Percentiles rank a stretch among this genome's conserved stretches.
phyloP scores from a whole-genome alignment of 2,113 vertebrate genomes.

The Hippocampus barbouri region DNA sequence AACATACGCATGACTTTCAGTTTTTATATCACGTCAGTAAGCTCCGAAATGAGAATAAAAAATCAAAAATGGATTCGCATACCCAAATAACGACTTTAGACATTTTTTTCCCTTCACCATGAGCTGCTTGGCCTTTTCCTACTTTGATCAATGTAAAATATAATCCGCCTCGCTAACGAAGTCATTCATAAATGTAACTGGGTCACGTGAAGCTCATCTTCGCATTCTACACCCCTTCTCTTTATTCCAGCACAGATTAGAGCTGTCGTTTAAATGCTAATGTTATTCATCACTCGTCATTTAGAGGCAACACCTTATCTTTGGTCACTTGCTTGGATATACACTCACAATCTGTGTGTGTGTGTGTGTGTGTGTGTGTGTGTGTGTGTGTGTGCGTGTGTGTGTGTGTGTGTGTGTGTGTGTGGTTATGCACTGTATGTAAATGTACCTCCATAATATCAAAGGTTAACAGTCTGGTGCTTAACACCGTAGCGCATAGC shows the following conservation, averaged over 20 bases:
- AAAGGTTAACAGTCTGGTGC: not conserved
- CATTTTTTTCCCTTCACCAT: not conserved
- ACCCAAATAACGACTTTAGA: not conserved
- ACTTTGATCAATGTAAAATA: constrained; percentile 37
- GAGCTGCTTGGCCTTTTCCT: constrained; percentile 27
- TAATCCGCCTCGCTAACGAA: constrained; percentile 31
- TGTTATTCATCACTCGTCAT: constrained; percentile 70
- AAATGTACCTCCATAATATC: not conserved
- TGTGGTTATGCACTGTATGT: too few relatives aligned
- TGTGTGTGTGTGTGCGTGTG: not conserved
- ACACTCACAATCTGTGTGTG: not conserved
- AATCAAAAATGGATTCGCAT: constrained; percentile 12
- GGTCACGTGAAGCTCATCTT: constrained; percentile 60
- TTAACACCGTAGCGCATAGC: not conserved
- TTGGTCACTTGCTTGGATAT: constrained; percentile 25
- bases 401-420: not conserved
- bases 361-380: not conserved
- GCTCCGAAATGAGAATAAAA: not conserved
- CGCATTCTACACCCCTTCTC: constrained; percentile 41
- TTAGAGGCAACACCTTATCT: constrained; percentile 57
- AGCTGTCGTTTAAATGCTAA: constrained; percentile 70
- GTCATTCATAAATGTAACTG: constrained; percentile 71
- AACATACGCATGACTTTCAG: not conserved
- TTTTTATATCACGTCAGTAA: too few relatives aligned
- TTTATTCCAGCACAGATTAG: constrained; percentile 55